Evolutionary conservation across 2,888 invertebrate species (phyloP).

Genomic region (Halictus ligatus): DNA sequence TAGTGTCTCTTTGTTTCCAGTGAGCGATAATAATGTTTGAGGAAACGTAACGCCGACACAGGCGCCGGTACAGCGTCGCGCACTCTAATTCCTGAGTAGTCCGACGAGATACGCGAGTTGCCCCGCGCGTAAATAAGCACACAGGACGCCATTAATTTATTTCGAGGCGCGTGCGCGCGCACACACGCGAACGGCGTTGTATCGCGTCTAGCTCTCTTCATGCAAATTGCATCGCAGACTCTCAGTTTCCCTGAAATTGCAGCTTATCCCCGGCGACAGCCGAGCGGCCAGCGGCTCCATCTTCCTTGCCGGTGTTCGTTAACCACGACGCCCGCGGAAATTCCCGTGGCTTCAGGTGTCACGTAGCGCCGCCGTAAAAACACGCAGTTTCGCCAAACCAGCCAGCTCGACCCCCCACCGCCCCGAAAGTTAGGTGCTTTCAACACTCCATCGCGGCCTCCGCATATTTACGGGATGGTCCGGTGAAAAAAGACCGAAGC

Average conservation of each 20-base stretch:
- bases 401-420: not conserved
- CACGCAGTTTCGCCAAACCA: conserved; percentile 9
- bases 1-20: not conserved
- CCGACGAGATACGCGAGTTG: not conserved
- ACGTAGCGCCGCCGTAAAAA: conserved; percentile 37
- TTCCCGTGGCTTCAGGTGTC: conserved; percentile 38
- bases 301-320: conserved; percentile 43
- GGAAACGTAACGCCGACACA: not conserved
- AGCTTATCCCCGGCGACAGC: conserved; percentile 32
- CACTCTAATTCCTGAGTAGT: not conserved
- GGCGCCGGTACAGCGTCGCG: not conserved
- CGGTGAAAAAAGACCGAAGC: conserved; percentile 24
- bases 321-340: conserved; percentile 27
- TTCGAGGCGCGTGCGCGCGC: not conserved
- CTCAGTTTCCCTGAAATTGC: conserved; percentile 36
- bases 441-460: conserved; percentile 4
- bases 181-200: no score
- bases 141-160: conserved; percentile 8
- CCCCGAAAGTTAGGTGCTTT: conserved; percentile 33
- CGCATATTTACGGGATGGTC: conserved; percentile 33
- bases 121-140: not conserved
- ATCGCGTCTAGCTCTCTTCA: not conserved
- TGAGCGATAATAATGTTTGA: not conserved
- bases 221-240: conserved; percentile 37
- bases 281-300: conserved; percentile 22